Conservation (phyloP, 2,888 invertebrate genomes). For the Spodoptera littoralis region DNA sequence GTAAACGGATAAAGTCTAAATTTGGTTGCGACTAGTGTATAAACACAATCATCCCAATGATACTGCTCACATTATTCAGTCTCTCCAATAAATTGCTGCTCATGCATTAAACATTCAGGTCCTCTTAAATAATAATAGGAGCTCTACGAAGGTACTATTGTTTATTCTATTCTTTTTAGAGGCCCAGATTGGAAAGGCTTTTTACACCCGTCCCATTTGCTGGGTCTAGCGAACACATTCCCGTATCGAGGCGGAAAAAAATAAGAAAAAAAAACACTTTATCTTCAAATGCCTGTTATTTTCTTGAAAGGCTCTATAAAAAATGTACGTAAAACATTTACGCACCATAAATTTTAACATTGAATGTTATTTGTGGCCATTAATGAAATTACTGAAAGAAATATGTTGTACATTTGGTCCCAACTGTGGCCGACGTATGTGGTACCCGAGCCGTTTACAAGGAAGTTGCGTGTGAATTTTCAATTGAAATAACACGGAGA, state of each 20-base stretch:
- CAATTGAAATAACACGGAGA: slow-evolving; percentile 33
- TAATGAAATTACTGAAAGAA: slow-evolving; percentile 74
- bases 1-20: slow-evolving; percentile 43
- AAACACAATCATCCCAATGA: slow-evolving; percentile 77
- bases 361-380: slow-evolving; percentile 78
- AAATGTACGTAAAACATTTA: slow-evolving; percentile 81
- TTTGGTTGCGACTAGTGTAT: slow-evolving; percentile 64
- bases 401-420: slow-evolving; percentile 58
- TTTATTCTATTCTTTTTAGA: slow-evolving; percentile 83
- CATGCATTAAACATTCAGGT: slow-evolving; percentile 85
- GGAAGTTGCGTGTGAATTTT: slow-evolving; percentile 52
- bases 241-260: slow-evolving; percentile 71
- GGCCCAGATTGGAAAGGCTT: slow-evolving; percentile 86
- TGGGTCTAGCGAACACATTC: slow-evolving; percentile 78
- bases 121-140: slow-evolving; percentile 87
- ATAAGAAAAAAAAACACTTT: slow-evolving; percentile 69
- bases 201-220: slow-evolving; percentile 81
- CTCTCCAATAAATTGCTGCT: slow-evolving; percentile 78
- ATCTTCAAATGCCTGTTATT: slow-evolving; percentile 83
- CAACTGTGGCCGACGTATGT: slow-evolving; percentile 49
- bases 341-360: slow-evolving; percentile 81
- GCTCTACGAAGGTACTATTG: slow-evolving; percentile 80
- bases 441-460: slow-evolving; percentile 31
- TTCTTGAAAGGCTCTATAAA: slow-evolving; percentile 83
- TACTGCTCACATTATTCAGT: slow-evolving; percentile 74